Evolutionary conservation across 2,888 invertebrate genomes (phyloP), one percentile per base, ranked within the genome.

Genomic region (Cabera pusaria): DNA sequence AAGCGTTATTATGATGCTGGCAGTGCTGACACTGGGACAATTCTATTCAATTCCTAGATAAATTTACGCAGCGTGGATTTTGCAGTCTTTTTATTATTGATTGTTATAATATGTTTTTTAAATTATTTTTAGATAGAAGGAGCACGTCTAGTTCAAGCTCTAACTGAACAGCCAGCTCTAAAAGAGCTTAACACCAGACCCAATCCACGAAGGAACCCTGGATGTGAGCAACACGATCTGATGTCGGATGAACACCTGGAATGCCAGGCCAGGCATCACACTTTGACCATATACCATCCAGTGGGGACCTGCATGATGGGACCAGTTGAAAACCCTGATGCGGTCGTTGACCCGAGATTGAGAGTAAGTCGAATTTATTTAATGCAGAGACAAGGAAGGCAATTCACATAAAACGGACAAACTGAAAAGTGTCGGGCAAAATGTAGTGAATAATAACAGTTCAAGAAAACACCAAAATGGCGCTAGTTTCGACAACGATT

Each of bases 281-380:
- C 95, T 0, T 83, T 94, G 61, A 96, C 96, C 0, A 94, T 96
- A 49, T 96, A 95, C 70, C 96, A 96, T 72, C 95, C 95, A 0
- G 93, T 93, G 0, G 94, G 96, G 4, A 96, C 96, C 0, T 93
- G 94, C 45, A 95, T 95, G 65, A 96, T 96, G 95, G 95, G 94
- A 0, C 93, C 93, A 0, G 41, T 55, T 1, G 64, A 72, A 0
- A 65, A 82, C 10, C 80, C 81, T 0, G 68, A 77, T 24, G 92
- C 93, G 0, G 96, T 96, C 0, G 95, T 96, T 0, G 93, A 95
- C 72, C 79, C 93, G 0, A 87, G 93, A 33, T 67, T 96, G 6
- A 84, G 49, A 53, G 63, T 64, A 5, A 34, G 35, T 39, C 16
- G 11, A n/a, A n/a, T n/a, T n/a, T n/a, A n/a, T n/a, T n/a, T n/a